Evolutionary conservation across 2,797 vertebrate genomes (phyloP), one percentile per base, ranked within the genome.

Genomic region (Liparis tanakae): DNA sequence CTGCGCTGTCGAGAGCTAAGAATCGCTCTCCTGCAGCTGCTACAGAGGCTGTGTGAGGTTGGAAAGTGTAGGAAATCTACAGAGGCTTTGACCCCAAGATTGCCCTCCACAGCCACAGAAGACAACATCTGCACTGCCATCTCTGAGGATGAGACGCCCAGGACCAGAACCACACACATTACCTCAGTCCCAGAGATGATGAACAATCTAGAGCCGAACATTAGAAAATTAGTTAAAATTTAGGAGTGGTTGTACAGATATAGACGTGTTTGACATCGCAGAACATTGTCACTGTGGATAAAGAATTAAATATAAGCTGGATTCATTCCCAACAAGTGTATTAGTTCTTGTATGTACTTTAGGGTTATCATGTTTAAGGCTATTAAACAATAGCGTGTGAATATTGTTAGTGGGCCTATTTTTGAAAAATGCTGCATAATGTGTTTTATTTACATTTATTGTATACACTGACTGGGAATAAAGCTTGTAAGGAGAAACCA

Each of bases 1-100:
- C 90, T 97, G 68, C 72, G 96, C 33, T 98, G 97, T 83, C 85
- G 92, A 78, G 97, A 98, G 82, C 88, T 99, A 0, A 92, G 85
- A 55, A 76, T 89, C 3, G 95, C 95, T 7, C 79, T 96, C 3
- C 63, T 87, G 50, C 88, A 63, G 54, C 0, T 88, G 43, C 44
- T 93, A 3, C 79, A 72, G 54, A 68, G 77, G 62, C 22, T 91
- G 36, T 61, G 56, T 33, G 53, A 37, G 59, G 53, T 51, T 36
- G 10, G 81, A 1, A 85, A 64, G 61, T 92, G 89, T 71, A 84
- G 79, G 68, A 93, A 88, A 25, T 67, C 63, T 1, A 55, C 74
- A 41, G 79, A 68, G 83, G 76, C 74, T 8, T 22, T 71, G 10
- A 34, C 6, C 39, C 61, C 62, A 1, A 53, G 43, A 55, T 53